Base-by-base conservation (phyloP, 2,888 invertebrate species). In the Chrysolina americana region DNA sequence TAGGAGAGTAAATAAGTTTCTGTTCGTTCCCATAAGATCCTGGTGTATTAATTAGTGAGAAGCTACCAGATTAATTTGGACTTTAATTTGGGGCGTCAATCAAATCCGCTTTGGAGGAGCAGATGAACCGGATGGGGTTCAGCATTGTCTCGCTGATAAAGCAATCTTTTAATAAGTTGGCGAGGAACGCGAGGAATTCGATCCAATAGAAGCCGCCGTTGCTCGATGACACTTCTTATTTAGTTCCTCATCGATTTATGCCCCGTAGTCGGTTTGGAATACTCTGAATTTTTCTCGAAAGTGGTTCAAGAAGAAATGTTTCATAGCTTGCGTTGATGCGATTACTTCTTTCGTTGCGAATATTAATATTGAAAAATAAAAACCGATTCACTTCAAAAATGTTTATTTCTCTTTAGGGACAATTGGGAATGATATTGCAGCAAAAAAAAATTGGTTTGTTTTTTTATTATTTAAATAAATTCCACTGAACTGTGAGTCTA, bases 111-210 rank as follows among this genome's bases (percentile, higher is more conserved):
- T 66, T 63, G 69, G 65, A 70, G 71, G 65, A 69, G 76, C 80
- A 79, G 81, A 81, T 81, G 83, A 82, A 82, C 80, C 79, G 78
- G 80, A 81, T 81, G 81, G 82, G 84, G 85, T 81, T 83, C 81
- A 79, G 78, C 78, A 85, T 86, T 86, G 86, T 86, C 84, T 84
- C 81, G 82, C 83, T 83, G 86, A 86, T 86, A 85, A 85, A 86
- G 86, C 86, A 85, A 86, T 86, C 86, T 86, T 86, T 86, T 85
- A 86, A 86, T 85, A 86, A 86, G 83, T 86, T 81, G 80, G 75
- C 76, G 79, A 77, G 79, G 85, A 83, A 72, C 65, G 75, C 44
- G n/a, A 4, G 68, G 75, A 75, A 75, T 75, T 72, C 48, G 50
- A 72, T 75, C 69, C 68, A 69, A 70, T 77, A 47, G 53, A 19